Evolutionary conservation across 2,797 vertebrate genomes (phyloP), one percentile per base, ranked within the genome.

Genomic region (Delichon dasypus): DNA sequence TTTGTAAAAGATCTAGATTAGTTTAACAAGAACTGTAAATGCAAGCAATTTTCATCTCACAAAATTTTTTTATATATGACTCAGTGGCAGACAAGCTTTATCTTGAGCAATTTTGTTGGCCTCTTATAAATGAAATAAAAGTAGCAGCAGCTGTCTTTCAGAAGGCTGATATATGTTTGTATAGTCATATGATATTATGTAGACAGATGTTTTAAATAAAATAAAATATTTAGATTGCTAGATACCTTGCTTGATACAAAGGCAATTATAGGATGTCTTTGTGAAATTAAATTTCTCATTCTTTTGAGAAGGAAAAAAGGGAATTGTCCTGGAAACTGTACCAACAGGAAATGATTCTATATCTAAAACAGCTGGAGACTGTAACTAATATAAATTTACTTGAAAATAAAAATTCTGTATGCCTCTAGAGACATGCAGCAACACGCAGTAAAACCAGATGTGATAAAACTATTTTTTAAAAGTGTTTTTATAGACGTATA

Each of bases 301-400:
- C 96, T 97, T 98, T 92, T 91, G 53, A 89, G 93, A 94, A 83
- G 77, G 54, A 89, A 95, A 96, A 96, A 96, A 70, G 14, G 38
- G 97, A 97, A 98, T 97, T 97, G 95, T 97, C 95, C 96, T 96
- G 97, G 97, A 97, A 98, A 98, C 93, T 90, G 96, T 95, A 97
- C 97, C 96, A 97, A 98, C 98, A 98, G 98, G 98, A 98, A 98
- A 98, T 98, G 96, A 98, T 97, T 95, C 96, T 98, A 97, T 97
- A 98, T 98, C 97, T 97, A 97, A 98, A 98, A 97, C 98, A 98
- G 98, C 98, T 98, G 98, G 98, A 98, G 97, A 98, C 97, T 98
- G 97, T 95, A 98, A 97, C 97, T 97, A 97, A 98, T 98, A 98
- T 97, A 97, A 98, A 98, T 98, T 98, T 98, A 98, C 97, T 96